phyloP scores from a whole-genome alignment of 2,888 invertebrate species.

The Megalurothrips usitatus region DNA sequence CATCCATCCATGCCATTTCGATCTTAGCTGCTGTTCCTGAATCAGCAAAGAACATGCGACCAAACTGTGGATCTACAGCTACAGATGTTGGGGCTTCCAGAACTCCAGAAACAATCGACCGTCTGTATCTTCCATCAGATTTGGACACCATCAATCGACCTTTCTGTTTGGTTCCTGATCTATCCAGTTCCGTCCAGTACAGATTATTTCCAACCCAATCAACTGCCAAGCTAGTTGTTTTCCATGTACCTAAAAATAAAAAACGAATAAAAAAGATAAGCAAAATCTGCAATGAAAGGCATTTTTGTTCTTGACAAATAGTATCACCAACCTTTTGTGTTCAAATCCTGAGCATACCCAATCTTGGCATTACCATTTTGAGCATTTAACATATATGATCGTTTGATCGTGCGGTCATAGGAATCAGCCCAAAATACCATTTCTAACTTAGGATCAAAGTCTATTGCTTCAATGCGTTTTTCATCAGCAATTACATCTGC shows the following conservation, averaged over 20 bases:
- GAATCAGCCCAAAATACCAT: slow-evolving; percentile 96
- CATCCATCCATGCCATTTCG: slow-evolving; percentile 96
- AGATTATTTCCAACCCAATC: slow-evolving; percentile 93
- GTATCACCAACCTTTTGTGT: slow-evolving; percentile 57
- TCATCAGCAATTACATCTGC: slow-evolving; percentile 76
- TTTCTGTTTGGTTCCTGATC: slow-evolving; percentile 66
- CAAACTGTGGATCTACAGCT: slow-evolving; percentile 79
- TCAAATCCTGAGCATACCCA: slow-evolving; percentile 81
- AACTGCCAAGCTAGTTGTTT: slow-evolving; percentile 83
- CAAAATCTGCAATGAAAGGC: not conserved
- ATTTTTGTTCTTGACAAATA: not conserved
- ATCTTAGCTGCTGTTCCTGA: slow-evolving; percentile 88
- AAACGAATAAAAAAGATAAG: slow-evolving; percentile 30
- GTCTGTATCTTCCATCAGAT: slow-evolving; percentile 81
- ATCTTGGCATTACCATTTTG: slow-evolving; percentile 69
- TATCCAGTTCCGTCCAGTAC: slow-evolving; percentile 79
- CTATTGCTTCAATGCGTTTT: slow-evolving; percentile 85
- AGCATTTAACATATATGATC: slow-evolving; percentile 84
- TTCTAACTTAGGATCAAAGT: slow-evolving; percentile 77
- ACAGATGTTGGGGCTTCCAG: slow-evolving; percentile 85
- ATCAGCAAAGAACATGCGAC: slow-evolving; percentile 91
- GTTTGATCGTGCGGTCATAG: slow-evolving; percentile 81
- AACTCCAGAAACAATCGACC: slow-evolving; percentile 60
- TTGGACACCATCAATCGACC: slow-evolving; percentile 83
- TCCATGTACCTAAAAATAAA: slow-evolving; percentile 57